phyloP scores from a whole-genome alignment of 2,797 vertebrate species.

The Parauchenoglanis ngamensis region DNA sequence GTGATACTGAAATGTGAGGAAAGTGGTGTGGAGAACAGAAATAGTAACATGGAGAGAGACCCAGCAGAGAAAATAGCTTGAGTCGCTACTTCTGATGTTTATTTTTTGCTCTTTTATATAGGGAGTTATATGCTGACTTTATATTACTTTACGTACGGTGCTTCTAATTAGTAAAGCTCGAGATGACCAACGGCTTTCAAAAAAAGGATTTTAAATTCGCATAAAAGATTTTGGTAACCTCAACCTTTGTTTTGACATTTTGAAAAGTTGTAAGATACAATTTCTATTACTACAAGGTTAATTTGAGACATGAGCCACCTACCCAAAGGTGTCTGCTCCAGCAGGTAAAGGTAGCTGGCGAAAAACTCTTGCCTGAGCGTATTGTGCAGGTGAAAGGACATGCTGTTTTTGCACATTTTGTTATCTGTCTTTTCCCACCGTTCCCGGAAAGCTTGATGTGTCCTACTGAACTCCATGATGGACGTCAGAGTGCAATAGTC shows the following conservation, averaged over 20 bases:
- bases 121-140: neutral
- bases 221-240: neutral
- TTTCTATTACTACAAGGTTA: neutral
- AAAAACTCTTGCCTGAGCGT: slow-evolving; percentile 90
- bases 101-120: slow-evolving; percentile 21
- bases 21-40: slow-evolving; percentile 44
- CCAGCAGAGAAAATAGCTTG: neutral
- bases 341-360: slow-evolving; percentile 90
- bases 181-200: neutral
- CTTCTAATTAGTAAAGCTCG: neutral
- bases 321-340: slow-evolving; percentile 92
- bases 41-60: slow-evolving; percentile 56
- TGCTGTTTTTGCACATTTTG: slow-evolving; percentile 89
- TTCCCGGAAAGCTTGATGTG: slow-evolving; percentile 85
- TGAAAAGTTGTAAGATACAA: neutral
- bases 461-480: slow-evolving; percentile 77
- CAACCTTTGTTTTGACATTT: neutral
- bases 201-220: neutral
- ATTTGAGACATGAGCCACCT: slow-evolving; percentile 65
- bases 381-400: slow-evolving; percentile 90
- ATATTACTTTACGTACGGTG: neutral
- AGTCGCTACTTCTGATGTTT: neutral
- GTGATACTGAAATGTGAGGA: slow-evolving; percentile 49
- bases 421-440: slow-evolving; percentile 88
- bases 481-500: neutral